Conservation (phyloP, 2,888 invertebrate genomes). For the Spodoptera picta region DNA sequence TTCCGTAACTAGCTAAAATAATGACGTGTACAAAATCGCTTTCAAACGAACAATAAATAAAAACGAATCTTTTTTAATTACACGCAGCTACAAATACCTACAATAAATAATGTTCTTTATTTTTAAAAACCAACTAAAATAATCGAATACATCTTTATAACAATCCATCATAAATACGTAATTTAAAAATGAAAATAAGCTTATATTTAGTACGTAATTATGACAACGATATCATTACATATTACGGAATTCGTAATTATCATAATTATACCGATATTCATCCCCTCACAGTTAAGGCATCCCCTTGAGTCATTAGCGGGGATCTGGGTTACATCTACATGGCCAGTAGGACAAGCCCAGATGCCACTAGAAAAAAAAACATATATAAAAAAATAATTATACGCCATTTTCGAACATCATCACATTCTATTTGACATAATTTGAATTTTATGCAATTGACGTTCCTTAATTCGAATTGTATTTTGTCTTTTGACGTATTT, state of each 20-base stretch:
- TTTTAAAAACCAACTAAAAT: too few species aligned
- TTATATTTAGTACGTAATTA: constrained; percentile 35
- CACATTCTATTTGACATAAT: too few species aligned
- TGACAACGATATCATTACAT: constrained; percentile 14
- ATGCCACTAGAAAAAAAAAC: constrained; percentile 16
- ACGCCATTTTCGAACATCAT: neutral
- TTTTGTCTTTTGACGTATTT: too few species aligned
- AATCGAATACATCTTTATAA: constrained; percentile 19
- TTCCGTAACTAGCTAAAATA: neutral
- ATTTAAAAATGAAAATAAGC: neutral
- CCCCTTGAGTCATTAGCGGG: constrained; percentile 32
- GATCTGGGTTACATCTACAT: constrained; percentile 29
- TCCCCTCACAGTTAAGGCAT: constrained; percentile 22
- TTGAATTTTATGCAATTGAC: too few species aligned
- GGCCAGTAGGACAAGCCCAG: constrained; percentile 2
- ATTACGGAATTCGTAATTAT: constrained; percentile 24
- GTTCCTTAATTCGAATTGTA: too few species aligned
- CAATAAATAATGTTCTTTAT: neutral
- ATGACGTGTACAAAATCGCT: neutral
- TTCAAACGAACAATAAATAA: neutral
- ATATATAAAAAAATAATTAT: neutral
- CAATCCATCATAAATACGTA: neutral
- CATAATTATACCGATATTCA: constrained; percentile 27
- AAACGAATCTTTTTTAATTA: neutral
- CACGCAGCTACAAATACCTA: too few species aligned